Evolutionary conservation across 2,888 invertebrate species (phyloP).

Genomic region (Dryocosmus kuriphilus): DNA sequence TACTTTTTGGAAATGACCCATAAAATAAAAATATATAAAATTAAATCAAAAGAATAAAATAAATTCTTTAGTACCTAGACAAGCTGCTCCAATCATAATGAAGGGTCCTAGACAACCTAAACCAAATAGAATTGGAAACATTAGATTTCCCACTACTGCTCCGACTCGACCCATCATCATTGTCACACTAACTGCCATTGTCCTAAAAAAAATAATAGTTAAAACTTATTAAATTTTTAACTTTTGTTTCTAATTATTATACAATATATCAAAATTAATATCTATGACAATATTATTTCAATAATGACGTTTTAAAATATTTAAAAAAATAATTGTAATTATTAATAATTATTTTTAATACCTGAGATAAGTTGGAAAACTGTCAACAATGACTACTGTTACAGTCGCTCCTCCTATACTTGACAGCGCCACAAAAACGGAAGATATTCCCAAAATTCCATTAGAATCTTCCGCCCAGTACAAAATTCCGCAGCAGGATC

Average conservation of each 20-base stretch:
- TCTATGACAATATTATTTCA: no score
- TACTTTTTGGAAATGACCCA: no score
- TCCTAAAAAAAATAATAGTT: slow-evolving; percentile 81
- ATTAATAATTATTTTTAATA: slow-evolving; percentile 47
- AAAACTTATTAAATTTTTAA: no score
- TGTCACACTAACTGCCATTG: slow-evolving; percentile 85
- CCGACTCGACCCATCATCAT: slow-evolving; percentile 86
- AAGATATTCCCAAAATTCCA: slow-evolving; percentile 70
- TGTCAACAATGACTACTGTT: slow-evolving; percentile 77
- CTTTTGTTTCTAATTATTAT: no score
- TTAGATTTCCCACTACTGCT: slow-evolving; percentile 84
- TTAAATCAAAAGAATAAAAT: neutral
- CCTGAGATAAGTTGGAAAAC: slow-evolving; percentile 73
- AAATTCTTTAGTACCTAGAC: slow-evolving; percentile 79
- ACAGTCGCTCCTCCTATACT: slow-evolving; percentile 79
- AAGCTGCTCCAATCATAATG: slow-evolving; percentile 82
- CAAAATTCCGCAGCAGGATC: slow-evolving; percentile 72
- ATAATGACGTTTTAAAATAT: neutral
- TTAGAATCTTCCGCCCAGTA: slow-evolving; percentile 71
- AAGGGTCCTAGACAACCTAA: slow-evolving; percentile 87
- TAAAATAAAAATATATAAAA: neutral
- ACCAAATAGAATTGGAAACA: slow-evolving; percentile 84
- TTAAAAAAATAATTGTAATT: neutral
- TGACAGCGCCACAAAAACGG: slow-evolving; percentile 74
- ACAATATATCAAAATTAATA: no score